Evolutionary conservation across 2,888 invertebrate species (phyloP).

Genomic region (Melinaea marsaeus): DNA sequence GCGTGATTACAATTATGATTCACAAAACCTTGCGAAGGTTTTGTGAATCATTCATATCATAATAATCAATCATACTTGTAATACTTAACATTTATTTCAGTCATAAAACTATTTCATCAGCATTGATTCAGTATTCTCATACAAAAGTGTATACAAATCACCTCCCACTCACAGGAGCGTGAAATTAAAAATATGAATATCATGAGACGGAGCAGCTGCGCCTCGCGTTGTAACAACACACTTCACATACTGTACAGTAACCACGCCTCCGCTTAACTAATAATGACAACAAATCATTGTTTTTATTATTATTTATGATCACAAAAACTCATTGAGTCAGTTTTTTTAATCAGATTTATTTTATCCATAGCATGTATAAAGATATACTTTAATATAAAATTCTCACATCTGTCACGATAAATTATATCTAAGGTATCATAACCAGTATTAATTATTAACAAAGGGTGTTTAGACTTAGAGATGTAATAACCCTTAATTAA

Average conservation of each 20-base stretch:
- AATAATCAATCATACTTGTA: too few relatives aligned
- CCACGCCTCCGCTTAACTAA: constrained; percentile 22
- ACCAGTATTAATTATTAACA: constrained; percentile 10
- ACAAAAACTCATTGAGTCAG: too few relatives aligned
- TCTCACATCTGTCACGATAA: not conserved
- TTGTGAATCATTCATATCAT: too few relatives aligned
- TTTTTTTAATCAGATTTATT: too few relatives aligned
- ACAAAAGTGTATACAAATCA: constrained; percentile 44
- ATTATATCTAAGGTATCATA: constrained; percentile 11
- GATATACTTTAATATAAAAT: not conserved
- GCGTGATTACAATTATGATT: too few relatives aligned
- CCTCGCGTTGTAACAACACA: constrained; percentile 16
- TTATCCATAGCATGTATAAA: not conserved
- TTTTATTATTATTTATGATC: constrained; percentile 22
- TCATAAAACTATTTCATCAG: not conserved
- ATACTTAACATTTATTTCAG: not conserved
- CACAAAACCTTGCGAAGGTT: too few relatives aligned
- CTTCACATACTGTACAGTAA: constrained; percentile 15
- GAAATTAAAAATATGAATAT: constrained; percentile 67
- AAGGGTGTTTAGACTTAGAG: constrained; percentile 4
- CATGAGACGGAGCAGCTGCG: constrained; percentile 55
- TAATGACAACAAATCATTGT: constrained; percentile 28
- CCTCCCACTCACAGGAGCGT: constrained; percentile 47
- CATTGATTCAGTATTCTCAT: not conserved
- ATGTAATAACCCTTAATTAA: constrained; percentile 16